Base-by-base conservation (phyloP, 2,888 invertebrate species). In the Ecliptopera silaceata region DNA sequence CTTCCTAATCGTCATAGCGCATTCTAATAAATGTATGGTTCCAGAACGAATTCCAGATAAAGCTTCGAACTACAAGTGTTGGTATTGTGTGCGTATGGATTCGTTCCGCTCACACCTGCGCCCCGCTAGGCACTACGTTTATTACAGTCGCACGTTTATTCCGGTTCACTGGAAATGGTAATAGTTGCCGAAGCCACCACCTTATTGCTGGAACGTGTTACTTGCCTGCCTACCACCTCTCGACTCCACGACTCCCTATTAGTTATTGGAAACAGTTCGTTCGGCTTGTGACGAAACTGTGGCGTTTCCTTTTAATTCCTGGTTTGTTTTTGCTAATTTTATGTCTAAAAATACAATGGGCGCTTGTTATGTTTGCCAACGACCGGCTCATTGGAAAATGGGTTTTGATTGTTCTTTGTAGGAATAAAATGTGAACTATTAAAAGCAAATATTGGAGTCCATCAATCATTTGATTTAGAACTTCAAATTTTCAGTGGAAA, bases 91-190 rank as follows among this genome's bases (percentile, higher is more conserved):
- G 59, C 59, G 50, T 34, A 31, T 10, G 42, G 59, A 59, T 59
- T 59, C 4, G 59, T 59, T 46, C 55, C 66, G 75, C 72, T 65
- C 12, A 51, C 54, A 61, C 60, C 61, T 65, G 54, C 60, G 62
- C 66, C 69, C 65, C 69, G 64, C 71, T 49, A 48, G 29, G 66
- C 64, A 59, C 63, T 56, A 45, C 67, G 63, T 70, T 71, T 74
- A 72, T 71, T 73, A 67, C 69, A 70, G 69, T 72, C 66, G 64
- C 74, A 66, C 74, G 80, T 79, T 82, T 77, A 82, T 80, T 82
- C 80, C 81, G 77, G 82, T 84, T 83, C 84, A 83, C 66, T 84
- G 82, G 82, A 82, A 86, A 72, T 71, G 72, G 79, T 75, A 82
- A 80, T 73, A 75, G 68, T 73, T 66, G 70, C 64, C 66, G 66